phyloP scores from a whole-genome alignment of 2,113 vertebrate genomes.

The Thamnaconus septentrionalis region DNA sequence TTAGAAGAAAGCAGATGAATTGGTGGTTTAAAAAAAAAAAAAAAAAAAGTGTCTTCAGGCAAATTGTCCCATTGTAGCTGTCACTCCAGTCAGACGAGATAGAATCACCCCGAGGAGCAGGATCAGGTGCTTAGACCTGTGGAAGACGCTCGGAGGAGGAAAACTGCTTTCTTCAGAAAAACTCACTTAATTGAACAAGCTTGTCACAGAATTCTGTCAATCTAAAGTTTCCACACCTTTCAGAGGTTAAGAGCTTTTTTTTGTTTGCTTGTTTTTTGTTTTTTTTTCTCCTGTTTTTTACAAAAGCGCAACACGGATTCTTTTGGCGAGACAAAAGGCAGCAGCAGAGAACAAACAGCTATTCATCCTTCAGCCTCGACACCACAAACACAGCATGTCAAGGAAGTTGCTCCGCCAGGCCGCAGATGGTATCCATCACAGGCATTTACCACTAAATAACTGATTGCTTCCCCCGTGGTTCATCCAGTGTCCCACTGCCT shows the following conservation, averaged over 20 bases:
- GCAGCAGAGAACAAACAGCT: too few relatives aligned
- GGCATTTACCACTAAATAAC: too few relatives aligned
- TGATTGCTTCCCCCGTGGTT: too few relatives aligned
- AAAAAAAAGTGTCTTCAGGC: background rate
- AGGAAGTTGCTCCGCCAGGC: background rate
- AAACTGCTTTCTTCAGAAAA: background rate
- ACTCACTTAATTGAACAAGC: background rate
- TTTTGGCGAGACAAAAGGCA: too few relatives aligned
- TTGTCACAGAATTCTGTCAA: background rate
- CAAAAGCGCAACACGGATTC: background rate
- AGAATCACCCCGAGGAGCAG: background rate
- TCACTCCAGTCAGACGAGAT: background rate
- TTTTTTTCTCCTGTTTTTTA: background rate
- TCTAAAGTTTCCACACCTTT: background rate
- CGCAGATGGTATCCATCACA: background rate
- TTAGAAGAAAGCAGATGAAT: background rate
- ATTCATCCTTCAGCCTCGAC: too few relatives aligned
- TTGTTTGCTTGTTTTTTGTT: constrained; percentile 4
- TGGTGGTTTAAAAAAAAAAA: constrained; percentile 11
- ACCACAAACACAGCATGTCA: too few relatives aligned
- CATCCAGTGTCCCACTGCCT: too few relatives aligned
- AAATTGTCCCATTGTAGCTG: background rate
- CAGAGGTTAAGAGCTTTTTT: background rate
- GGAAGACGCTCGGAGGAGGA: background rate
- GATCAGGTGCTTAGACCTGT: background rate